Evolutionary conservation across 1,140 invertebrate species (phyloP), one percentile per base, ranked within the genome.

Genomic region (Zelostemma sp.): DNA sequence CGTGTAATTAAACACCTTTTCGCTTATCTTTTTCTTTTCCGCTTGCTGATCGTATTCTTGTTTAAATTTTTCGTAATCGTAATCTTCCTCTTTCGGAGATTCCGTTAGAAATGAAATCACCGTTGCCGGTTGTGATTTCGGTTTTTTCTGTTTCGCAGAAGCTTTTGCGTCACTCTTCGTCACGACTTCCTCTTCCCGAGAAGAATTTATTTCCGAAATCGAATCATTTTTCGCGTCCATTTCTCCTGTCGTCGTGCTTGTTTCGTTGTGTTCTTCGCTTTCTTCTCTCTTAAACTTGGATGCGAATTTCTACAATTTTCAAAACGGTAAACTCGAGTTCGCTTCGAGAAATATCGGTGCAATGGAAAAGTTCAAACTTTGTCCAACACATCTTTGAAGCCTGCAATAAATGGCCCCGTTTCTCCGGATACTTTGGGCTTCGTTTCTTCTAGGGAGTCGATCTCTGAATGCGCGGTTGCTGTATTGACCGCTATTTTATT

Each of bases 21-120:
- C 73, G 9, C 31, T 46, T 1, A 19, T 57, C 18, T 54, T 53
- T 6, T 65, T 21, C 4, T 75, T 25, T 33, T 68, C 50, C 0
- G 78, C 38, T 49, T 79, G 64, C 11, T 74, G 60, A 28, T 78
- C 55, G n/a, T 82, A 82, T 54, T 83, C 80, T 11, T 46, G 63
- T 50, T 74, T 75, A 14, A 83, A 75, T 28, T 61, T 70, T 3
- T 78, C 64, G 31, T 77, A 78, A 48, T 82, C 68, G 35, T 81
- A 81, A 45, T 70, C 72, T 17, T 63, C 53, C 4, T 74, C 70
- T 14, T 63, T 45, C 5, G 33, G 21, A 28, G 58, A 45, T 40
- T 67, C 38, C 6, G 12, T 21, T 49, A 50, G 17, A 15, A 45
- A 12, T 9, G n/a, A 1, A 0, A 41, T 41, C 1, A 60, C 21